A percentile compares a stretch with the other conserved stretches of the same genome.
phyloP scores from a whole-genome alignment of 2,888 invertebrate genomes.

The Ferdinandea cuprea region DNA sequence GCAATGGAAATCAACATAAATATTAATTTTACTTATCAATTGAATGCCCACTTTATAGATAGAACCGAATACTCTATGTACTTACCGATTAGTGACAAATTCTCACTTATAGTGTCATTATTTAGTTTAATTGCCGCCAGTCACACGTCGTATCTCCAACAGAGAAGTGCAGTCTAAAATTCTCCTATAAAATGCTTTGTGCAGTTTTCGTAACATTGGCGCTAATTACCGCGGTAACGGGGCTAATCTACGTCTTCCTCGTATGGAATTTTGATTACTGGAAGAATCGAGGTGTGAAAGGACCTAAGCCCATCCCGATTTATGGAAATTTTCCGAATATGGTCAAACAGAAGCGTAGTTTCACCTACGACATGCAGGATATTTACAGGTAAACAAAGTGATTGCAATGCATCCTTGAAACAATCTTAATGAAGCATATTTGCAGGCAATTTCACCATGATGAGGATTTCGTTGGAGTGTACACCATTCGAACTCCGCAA shows the following conservation, averaged over 20 bases:
- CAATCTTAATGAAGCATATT: neutral
- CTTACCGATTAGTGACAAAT: too few species aligned
- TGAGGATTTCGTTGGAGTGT: conserved; percentile 83
- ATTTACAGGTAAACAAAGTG: conserved; percentile 81
- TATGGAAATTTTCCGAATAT: conserved; percentile 81
- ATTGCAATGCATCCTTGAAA: neutral
- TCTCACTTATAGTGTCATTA: too few species aligned
- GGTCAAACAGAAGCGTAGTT: conserved; percentile 77
- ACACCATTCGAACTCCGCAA: conserved; percentile 79
- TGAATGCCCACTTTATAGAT: conserved; percentile 1
- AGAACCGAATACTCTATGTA: too few species aligned
- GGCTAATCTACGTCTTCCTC: conserved; percentile 77
- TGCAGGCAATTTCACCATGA: conserved; percentile 77
- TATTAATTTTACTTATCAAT: neutral
- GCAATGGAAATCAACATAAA: neutral
- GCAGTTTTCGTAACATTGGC: conserved; percentile 23
- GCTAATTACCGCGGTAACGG: conserved; percentile 18
- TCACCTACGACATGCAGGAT: conserved; percentile 79
- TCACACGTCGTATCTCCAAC: conserved; percentile 1
- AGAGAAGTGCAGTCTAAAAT: neutral
- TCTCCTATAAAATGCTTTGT: neutral
- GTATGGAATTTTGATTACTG: conserved; percentile 81
- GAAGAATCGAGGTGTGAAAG: conserved; percentile 80
- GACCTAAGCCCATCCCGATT: conserved; percentile 79
- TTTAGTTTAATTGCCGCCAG: neutral